Percentiles rank a stretch among this genome's conserved stretches.
These are phyloP conservation scores for Paramormyrops kingsleyae DNA, from an alignment of 2,113 vertebrate genomes.

Conservation along the genomic window DNA sequence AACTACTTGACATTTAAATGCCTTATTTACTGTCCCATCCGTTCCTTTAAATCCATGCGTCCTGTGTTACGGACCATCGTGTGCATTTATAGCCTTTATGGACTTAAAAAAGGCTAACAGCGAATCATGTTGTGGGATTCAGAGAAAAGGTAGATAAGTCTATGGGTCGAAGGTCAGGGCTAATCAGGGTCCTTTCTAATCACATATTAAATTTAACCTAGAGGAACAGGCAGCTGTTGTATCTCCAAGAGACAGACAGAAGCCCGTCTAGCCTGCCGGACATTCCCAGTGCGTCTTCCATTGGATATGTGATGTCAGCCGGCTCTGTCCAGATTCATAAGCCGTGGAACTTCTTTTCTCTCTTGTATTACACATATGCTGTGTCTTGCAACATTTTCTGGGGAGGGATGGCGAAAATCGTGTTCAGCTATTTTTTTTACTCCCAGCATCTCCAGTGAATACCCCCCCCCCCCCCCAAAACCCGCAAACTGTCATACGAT, in stretches of 20 bases:
- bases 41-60: constrained; percentile 42
- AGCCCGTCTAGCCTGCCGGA: not conserved
- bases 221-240: not conserved
- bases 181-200: not conserved
- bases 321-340: not conserved
- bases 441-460: not conserved
- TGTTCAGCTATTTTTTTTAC: not conserved
- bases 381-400: not conserved
- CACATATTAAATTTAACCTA: not conserved
- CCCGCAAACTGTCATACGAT: not conserved
- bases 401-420: not conserved
- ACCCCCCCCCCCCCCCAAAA: not conserved
- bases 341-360: not conserved
- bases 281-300: not conserved
- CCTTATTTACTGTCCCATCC: constrained; percentile 61
- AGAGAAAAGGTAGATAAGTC: not conserved
- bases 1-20: constrained; percentile 62
- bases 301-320: not conserved
- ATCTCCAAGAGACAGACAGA: not conserved
- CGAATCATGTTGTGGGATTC: not conserved
- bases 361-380: not conserved
- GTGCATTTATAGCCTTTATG: not conserved
- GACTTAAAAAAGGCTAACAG: not conserved
- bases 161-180: not conserved
- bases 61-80: not conserved